phyloP scores from a whole-genome alignment of 2,797 vertebrate species.

The Enteromius paludinosus region DNA sequence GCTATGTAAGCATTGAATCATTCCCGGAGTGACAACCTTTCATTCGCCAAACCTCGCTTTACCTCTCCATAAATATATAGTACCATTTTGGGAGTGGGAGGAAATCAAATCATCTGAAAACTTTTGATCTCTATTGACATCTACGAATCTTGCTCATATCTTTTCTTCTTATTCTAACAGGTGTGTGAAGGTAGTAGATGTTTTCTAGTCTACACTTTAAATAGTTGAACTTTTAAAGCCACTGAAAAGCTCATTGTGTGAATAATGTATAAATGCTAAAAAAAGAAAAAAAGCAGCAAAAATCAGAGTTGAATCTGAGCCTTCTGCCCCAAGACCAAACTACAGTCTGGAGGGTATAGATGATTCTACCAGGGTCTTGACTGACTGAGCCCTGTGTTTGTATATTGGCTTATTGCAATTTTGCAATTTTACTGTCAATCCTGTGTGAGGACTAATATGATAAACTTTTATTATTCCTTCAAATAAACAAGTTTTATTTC shows the following conservation, averaged over 20 bases:
- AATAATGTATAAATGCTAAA: conserved; percentile 83
- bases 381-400: conserved; percentile 73
- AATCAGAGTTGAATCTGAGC: conserved; percentile 76
- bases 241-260: conserved; percentile 82
- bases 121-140: conserved; percentile 5
- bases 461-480: conserved; percentile 61
- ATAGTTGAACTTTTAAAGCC: conserved; percentile 73
- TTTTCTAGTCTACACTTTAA: conserved; percentile 63
- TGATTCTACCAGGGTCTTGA: conserved; percentile 59
- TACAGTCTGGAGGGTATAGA: conserved; percentile 56
- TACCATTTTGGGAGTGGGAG: conserved; percentile 64
- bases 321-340: conserved; percentile 69
- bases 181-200: conserved; percentile 79
- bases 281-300: conserved; percentile 68
- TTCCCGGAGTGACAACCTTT: conserved; percentile 48
- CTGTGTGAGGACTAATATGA: conserved; percentile 55
- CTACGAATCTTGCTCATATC: conserved; percentile 59
- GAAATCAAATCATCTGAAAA: conserved; percentile 7
- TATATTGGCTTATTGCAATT: conserved; percentile 72
- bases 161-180: conserved; percentile 62
- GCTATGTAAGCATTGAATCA: conserved; percentile 48
- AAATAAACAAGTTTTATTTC: conserved; percentile 62
- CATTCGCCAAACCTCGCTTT: conserved; percentile 39
- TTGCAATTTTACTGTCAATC: conserved; percentile 65
- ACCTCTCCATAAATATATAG: conserved; percentile 62